These are phyloP conservation scores for Microtus ochrogaster DNA, from an alignment of 2,113 vertebrate species.

Conservation along the genomic window DNA sequence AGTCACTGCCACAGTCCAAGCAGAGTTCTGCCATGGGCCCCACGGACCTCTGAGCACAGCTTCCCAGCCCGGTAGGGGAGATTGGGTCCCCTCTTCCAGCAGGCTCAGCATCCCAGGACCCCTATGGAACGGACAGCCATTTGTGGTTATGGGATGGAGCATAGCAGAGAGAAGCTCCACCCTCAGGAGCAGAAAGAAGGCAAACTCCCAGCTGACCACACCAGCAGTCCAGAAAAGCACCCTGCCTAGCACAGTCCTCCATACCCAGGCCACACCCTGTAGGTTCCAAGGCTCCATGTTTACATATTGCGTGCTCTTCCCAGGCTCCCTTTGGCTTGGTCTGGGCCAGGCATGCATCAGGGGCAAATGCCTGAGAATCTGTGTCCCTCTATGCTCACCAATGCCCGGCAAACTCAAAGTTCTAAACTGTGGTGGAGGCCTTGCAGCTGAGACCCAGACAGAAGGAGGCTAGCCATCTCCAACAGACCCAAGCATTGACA, in stretches of 20 bases:
- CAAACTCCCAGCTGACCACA: background rate
- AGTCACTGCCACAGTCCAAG: background rate
- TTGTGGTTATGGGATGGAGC: background rate
- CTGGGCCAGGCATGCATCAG: background rate
- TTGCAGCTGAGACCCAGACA: background rate
- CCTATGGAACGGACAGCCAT: background rate
- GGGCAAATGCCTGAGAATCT: background rate
- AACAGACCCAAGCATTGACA: background rate
- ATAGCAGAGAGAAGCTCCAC: background rate
- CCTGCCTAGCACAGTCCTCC: background rate
- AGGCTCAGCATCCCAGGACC: background rate
- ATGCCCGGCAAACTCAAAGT: background rate
- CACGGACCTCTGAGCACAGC: background rate
- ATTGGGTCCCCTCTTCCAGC: background rate
- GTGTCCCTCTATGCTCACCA: background rate
- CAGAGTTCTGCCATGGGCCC: background rate
- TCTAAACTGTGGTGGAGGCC: background rate
- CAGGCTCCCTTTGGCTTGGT: background rate
- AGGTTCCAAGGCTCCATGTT: background rate
- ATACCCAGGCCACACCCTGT: background rate
- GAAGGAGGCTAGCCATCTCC: background rate
- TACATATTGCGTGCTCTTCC: background rate
- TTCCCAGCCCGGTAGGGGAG: fast-evolving
- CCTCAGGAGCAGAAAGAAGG: background rate
- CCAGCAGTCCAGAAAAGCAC: background rate